Evolutionary conservation across 1,140 invertebrate species (phyloP).

Genomic region (Theocolax elegans): DNA sequence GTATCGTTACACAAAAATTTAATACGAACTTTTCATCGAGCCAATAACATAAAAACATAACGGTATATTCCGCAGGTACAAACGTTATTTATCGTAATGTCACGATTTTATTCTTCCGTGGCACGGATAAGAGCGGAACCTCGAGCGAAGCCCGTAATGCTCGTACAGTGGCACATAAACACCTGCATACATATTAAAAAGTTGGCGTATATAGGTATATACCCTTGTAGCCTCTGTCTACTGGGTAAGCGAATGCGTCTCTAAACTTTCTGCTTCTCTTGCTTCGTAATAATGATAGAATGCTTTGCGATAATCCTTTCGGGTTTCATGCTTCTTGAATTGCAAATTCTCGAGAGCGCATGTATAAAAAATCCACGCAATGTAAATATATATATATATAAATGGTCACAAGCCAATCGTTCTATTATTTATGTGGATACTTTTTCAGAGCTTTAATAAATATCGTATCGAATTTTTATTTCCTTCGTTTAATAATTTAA

Average conservation of each 20-base stretch:
- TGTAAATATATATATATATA: too few species aligned
- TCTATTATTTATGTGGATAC: too few species aligned
- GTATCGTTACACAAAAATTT: too few species aligned
- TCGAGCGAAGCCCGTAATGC: neutral
- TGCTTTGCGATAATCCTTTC: too few species aligned
- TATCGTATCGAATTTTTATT: too few species aligned
- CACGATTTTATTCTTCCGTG: slow-evolving; percentile 33
- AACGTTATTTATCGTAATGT: slow-evolving; percentile 3
- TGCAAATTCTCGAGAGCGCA: neutral
- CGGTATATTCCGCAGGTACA: neutral
- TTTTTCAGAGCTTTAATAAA: too few species aligned
- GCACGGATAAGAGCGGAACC: neutral
- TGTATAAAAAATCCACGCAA: too few species aligned
- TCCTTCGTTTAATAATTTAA: too few species aligned
- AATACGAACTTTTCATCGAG: neutral
- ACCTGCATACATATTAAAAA: slow-evolving; percentile 25
- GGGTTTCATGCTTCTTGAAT: neutral
- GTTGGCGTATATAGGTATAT: neutral
- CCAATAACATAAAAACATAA: slow-evolving; percentile 1
- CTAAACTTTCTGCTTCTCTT: neutral
- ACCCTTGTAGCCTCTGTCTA: neutral
- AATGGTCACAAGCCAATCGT: too few species aligned
- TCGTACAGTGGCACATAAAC: neutral
- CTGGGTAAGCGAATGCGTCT: neutral
- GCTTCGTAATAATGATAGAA: neutral